Conservation (phyloP, 2,888 invertebrate species). For the Trypoxylon attenuatum region DNA sequence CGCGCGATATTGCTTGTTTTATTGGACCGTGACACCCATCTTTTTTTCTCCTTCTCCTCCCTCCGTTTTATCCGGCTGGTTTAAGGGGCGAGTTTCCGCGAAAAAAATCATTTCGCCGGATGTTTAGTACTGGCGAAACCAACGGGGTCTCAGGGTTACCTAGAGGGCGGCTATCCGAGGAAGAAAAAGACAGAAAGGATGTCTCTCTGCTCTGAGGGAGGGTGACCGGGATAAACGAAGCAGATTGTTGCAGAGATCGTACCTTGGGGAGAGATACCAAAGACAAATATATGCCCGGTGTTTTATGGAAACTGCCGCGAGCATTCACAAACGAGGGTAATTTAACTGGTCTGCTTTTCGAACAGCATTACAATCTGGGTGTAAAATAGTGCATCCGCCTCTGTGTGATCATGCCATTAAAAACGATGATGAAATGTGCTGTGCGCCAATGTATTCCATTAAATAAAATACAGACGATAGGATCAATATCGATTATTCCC, state of each 20-base stretch:
- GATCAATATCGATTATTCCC: slow-evolving; percentile 10
- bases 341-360: slow-evolving; percentile 30
- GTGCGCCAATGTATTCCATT: too few species aligned
- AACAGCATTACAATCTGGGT: too few species aligned
- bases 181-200: slow-evolving; percentile 14
- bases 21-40: slow-evolving; percentile 71
- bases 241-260: slow-evolving; percentile 48
- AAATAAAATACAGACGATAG: neutral
- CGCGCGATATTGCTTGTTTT: slow-evolving; percentile 73
- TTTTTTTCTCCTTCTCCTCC: slow-evolving; percentile 45
- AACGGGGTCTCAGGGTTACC: slow-evolving; percentile 7
- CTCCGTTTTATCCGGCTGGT: slow-evolving; percentile 1
- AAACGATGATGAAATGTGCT: too few species aligned
- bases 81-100: slow-evolving; percentile 22
- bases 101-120: slow-evolving; percentile 47
- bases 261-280: slow-evolving; percentile 37
- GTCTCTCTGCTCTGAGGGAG: slow-evolving; percentile 3
- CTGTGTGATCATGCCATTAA: too few species aligned
- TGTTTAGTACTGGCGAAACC: slow-evolving; percentile 47
- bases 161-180: neutral
- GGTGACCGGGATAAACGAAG: slow-evolving; percentile 44
- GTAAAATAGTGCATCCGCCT: too few species aligned
- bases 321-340: slow-evolving; percentile 29
- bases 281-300: slow-evolving; percentile 42
- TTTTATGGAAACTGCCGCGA: slow-evolving; percentile 45